These are phyloP conservation scores for Solenopsis invicta DNA, from an alignment of 1,140 invertebrate species.

Conservation along the genomic window DNA sequence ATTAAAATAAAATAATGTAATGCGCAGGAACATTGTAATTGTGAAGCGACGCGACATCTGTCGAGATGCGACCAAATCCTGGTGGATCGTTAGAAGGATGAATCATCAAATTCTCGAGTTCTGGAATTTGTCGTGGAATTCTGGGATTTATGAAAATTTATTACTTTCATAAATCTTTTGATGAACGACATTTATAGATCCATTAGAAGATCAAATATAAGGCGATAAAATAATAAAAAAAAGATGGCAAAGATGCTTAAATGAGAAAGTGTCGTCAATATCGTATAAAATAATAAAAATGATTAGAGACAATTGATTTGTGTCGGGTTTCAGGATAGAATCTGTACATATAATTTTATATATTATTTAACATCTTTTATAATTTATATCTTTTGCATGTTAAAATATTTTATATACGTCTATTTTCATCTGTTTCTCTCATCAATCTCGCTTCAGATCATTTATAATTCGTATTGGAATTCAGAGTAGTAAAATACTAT, in stretches of 20 bases:
- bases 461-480: not conserved
- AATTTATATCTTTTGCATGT: not conserved
- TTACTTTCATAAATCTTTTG: not conserved
- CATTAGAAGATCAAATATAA: not conserved
- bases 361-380: not conserved
- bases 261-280: not conserved
- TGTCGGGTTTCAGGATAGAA: not conserved
- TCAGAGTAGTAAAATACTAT: not conserved
- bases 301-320: too few relatives aligned
- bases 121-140: not conserved
- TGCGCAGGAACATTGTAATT: not conserved
- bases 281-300: too few relatives aligned
- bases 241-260: not conserved
- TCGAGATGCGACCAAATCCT: not conserved
- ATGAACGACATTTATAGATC: not conserved
- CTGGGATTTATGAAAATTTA: not conserved
- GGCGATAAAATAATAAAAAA: not conserved
- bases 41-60: slow-evolving; percentile 14
- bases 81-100: not conserved
- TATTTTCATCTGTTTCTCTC: not conserved
- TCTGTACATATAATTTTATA: not conserved
- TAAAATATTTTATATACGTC: not conserved
- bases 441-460: not conserved
- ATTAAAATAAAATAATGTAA: not conserved
- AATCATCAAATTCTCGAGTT: not conserved